Conservation (phyloP, 2,797 vertebrate genomes). For the Acanthiza pusilla region DNA sequence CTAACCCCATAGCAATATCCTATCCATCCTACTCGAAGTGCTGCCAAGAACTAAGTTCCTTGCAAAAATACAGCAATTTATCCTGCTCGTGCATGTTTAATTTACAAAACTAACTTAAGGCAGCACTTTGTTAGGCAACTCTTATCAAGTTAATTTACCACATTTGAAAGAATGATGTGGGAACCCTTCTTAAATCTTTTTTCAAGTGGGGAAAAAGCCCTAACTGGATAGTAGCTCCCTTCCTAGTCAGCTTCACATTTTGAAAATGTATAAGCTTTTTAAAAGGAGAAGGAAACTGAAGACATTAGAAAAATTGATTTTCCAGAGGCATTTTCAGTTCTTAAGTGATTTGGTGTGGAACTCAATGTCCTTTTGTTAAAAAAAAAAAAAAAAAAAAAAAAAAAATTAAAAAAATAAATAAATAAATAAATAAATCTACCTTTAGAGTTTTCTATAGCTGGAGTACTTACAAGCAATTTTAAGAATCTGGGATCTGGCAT, state of each 20-base stretch:
- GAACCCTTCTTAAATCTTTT: neutral
- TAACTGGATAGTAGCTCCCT: neutral
- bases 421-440: no score
- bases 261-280: neutral
- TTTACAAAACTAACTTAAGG: neutral
- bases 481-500: neutral
- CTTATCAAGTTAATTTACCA: neutral
- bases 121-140: neutral
- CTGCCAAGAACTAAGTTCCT: neutral
- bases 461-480: neutral
- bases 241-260: neutral
- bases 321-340: neutral
- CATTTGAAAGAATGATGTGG: neutral
- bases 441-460: neutral
- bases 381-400: neutral
- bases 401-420: neutral
- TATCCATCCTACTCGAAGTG: neutral
- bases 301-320: neutral
- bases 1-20: neutral
- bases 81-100: neutral
- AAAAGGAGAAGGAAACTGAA: neutral
- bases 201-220: neutral
- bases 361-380: neutral
- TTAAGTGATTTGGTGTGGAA: neutral
- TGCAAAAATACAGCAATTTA: neutral